Evolutionary conservation across 2,888 invertebrate species (phyloP).

Genomic region (Drosophila ezoana): DNA sequence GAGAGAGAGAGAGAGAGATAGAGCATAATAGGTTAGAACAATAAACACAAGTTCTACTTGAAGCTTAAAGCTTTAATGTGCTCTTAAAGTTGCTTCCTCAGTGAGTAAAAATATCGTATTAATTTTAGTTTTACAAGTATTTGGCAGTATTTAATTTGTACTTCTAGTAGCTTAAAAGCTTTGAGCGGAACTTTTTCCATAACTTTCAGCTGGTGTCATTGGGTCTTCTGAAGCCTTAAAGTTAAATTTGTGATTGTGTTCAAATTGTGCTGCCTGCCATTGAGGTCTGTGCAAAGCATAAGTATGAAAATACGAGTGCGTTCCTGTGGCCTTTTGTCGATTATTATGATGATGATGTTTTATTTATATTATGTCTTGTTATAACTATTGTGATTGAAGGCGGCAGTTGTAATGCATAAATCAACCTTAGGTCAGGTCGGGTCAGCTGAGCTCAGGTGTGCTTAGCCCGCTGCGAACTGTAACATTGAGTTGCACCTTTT

Average conservation of each 20-base stretch:
- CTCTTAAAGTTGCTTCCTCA: too few relatives aligned
- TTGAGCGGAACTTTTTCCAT: background rate
- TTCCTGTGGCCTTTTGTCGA: conserved; percentile 12
- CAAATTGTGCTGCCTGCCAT: background rate
- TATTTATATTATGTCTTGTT: conserved; percentile 12
- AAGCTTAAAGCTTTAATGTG: background rate
- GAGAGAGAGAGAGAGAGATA: too few relatives aligned
- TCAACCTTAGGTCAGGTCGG: background rate
- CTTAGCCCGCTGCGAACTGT: conserved; percentile 2
- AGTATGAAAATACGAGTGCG: conserved; percentile 17
- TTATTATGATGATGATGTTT: conserved; percentile 13
- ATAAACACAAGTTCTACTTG: too few relatives aligned
- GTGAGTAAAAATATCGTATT: too few relatives aligned
- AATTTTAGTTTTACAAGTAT: too few relatives aligned
- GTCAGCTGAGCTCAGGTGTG: background rate
- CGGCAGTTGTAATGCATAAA: conserved; percentile 11
- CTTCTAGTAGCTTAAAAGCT: too few relatives aligned
- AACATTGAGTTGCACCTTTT: conserved; percentile 35
- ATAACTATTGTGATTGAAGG: conserved; percentile 23
- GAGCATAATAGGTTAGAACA: too few relatives aligned
- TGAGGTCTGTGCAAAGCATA: conserved; percentile 3
- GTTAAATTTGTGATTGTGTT: conserved; percentile 13
- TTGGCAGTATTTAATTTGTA: too few relatives aligned
- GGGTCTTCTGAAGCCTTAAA: background rate
- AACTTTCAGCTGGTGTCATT: conserved; percentile 20